Base-by-base conservation (phyloP, 2,113 vertebrate genomes). In the Galemys pyrenaicus region DNA sequence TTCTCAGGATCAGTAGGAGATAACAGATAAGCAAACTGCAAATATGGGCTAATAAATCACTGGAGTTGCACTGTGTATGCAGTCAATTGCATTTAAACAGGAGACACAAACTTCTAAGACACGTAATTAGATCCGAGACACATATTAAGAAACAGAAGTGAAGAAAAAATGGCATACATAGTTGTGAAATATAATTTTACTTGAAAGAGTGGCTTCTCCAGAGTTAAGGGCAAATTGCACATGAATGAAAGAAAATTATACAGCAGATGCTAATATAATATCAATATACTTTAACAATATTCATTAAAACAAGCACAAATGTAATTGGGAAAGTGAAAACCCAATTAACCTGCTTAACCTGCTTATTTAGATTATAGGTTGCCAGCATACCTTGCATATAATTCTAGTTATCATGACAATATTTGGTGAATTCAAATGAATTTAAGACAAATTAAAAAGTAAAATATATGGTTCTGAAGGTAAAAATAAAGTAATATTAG, bases 231-330 rank as follows among this genome's bases (percentile, higher is more conserved):
- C 54, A 95, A 92, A 94, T 84, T 94, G 51, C 32, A 93, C 28
- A 92, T 68, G 20, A 94, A 92, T 91, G 68, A 71, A 89, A 95
- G 28, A 91, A 95, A 95, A 96, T 95, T 95, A 80, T 70, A 96
- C 26, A 95, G 83, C 89, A 92, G 54, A 94, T 95, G 93, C 39
- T 96, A 97, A 96, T 94, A 94, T 91, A 97, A 96, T 91, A 96
- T 94, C 91, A 95, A 94, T 96, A 96, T 87, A 84, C 78, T 94
- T 96, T 91, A 96, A 92, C 75, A 92, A 80, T 93, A 94, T 92
- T 96, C 91, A 95, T 96, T 96, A 97, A 96, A 96, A 91, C 80
- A 94, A 95, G 83, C 92, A 92, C 6, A 74, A 5, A 92, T 91
- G 0, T 89, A 97, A 79, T 92, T 97, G 87, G 70, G 70, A 96